Evolutionary conservation across 2,888 invertebrate species (phyloP).

Genomic region (Mesorhabditis spiculigera): DNA sequence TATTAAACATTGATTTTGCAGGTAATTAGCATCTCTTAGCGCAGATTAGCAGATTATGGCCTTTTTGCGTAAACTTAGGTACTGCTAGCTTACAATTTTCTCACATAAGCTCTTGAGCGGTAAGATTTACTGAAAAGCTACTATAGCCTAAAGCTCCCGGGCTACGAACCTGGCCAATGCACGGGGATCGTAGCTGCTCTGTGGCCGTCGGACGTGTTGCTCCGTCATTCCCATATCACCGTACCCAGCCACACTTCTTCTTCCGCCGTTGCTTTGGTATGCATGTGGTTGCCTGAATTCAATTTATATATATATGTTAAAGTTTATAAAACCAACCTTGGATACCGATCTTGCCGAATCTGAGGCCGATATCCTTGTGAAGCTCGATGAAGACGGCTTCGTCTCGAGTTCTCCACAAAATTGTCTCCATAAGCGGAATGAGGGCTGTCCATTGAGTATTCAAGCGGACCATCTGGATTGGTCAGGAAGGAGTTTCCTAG

Average conservation of each 20-base stretch:
- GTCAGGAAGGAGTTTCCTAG: background rate
- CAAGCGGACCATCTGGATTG: background rate
- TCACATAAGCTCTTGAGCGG: background rate
- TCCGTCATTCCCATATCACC: background rate
- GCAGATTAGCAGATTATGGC: background rate
- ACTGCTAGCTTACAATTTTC: background rate
- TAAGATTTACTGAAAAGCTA: background rate
- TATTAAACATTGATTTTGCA: background rate
- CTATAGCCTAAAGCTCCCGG: no score
- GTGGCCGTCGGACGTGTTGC: background rate
- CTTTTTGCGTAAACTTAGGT: background rate
- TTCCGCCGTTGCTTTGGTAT: slow-evolving; percentile 11
- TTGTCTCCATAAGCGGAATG: background rate
- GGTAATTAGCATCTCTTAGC: background rate
- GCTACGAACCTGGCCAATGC: background rate
- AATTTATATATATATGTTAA: slow-evolving; percentile 1
- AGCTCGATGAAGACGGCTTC: background rate
- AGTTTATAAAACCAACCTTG: slow-evolving; percentile 9
- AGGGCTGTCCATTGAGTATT: background rate
- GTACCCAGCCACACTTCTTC: background rate
- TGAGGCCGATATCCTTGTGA: background rate
- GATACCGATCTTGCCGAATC: background rate
- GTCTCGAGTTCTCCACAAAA: slow-evolving; percentile 1
- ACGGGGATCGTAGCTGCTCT: background rate
- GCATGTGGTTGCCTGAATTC: slow-evolving; percentile 19